These are phyloP conservation scores for Sympetrum striolatum DNA, from an alignment of 2,888 invertebrate genomes.

Conservation along the genomic window DNA sequence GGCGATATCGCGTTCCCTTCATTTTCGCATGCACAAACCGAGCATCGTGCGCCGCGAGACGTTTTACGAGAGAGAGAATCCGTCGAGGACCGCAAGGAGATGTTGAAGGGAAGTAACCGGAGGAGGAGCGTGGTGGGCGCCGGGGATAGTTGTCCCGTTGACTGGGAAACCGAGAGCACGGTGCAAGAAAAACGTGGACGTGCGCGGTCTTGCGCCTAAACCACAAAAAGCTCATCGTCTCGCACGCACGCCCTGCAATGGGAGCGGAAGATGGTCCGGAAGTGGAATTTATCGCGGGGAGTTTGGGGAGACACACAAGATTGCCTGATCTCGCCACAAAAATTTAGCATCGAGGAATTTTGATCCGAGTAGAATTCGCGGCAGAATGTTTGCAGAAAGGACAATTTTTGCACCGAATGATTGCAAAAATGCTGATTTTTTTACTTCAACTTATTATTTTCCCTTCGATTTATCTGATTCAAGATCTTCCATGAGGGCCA, in stretches of 20 bases:
- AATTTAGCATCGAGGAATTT: no score
- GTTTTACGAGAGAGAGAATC: not conserved
- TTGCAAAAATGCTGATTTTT: no score
- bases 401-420: no score
- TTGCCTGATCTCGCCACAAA: no score
- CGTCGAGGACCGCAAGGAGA: not conserved
- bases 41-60: not conserved
- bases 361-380: no score
- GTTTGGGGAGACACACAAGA: not conserved
- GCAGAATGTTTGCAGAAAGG: no score
- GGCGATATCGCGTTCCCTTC: conserved; percentile 13
- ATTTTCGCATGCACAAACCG: conserved; percentile 14
- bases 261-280: not conserved
- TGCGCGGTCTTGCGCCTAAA: conserved; percentile 38
- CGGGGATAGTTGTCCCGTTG: conserved; percentile 27
- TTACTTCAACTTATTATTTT: no score
- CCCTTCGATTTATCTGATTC: no score
- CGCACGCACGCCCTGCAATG: not conserved
- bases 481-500: no score
- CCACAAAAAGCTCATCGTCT: conserved; percentile 21
- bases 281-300: conserved; percentile 2
- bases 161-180: conserved; percentile 17
- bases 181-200: conserved; percentile 11
- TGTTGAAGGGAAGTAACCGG: conserved; percentile 8
- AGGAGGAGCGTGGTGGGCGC: conserved; percentile 19